Base-by-base conservation (phyloP, 2,888 invertebrate genomes). In the Cerceris ruficornis region DNA sequence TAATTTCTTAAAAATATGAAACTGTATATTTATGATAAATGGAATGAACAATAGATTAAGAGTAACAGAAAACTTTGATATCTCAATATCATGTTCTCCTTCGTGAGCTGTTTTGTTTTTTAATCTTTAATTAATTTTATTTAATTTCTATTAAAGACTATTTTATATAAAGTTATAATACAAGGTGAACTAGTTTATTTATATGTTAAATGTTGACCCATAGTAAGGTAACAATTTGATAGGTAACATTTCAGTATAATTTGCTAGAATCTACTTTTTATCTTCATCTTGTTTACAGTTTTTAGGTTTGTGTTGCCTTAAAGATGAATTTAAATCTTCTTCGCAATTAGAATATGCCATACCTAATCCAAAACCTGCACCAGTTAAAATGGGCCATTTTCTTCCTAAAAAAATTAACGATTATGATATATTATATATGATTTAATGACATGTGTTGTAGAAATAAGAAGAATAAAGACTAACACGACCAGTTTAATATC, bases 261-360 rank as follows among this genome's bases (percentile, higher is more conserved):
- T 74, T 15, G 58, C 69, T 82, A 82, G 69, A 75, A 52, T 52
- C 64, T 82, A 81, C 50, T 81, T 77, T 13, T 81, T 82, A 46
- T 66, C 75, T 14, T 82, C 84, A 52, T 87, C 84, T 75, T 79
- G 80, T 72, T 88, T 87, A 68, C 82, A 82, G 42, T 75, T 71
- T 70, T 74, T 86, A 15, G 84, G 52, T 62, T 80, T 84, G 52
- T 82, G 81, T 75, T 76, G 86, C 57, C 60, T 84, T 68, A 92
- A 70, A 6, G 92, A 90, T 42, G 91, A 90, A 86, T 94, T 94
- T 58, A 95, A 87, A 82, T 95, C 95, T 89, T 95, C 93, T 93
- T 98, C 96, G 92, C 98, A 98, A 93, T 98, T 97, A 68, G 97
- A 95, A 93, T 96, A 97, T 61, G 98, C 98, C 93, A 97, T 95